Evolutionary conservation across 2,888 invertebrate genomes (phyloP), one percentile per base, ranked within the genome.

Genomic region (Clostera curtula): DNA sequence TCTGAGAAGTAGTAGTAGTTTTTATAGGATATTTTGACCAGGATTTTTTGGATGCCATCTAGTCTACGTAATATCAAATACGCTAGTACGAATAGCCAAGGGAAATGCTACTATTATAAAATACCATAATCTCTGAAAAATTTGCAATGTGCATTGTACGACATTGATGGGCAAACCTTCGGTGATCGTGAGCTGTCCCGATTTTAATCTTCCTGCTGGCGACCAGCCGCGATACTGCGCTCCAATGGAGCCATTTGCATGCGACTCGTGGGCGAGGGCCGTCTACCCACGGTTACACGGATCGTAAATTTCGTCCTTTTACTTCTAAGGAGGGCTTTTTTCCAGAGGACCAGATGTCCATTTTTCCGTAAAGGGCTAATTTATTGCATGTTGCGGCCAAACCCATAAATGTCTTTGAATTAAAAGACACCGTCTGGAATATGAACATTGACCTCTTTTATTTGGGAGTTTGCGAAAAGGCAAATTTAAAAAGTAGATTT

Each of bases 241-340:
- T 65, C 59, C 72, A 73, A 80, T 80, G 65, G 70, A 65, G 66
- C 65, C 65, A 82, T 82, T 80, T 80, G 75, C 80, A 82, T 80
- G 79, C 79, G 66, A 57, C 65, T 70, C 74, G 75, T 75, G 69
- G 72, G 70, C 70, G 72, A 62, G 60, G 61, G 64, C 67, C 68
- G 65, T 68, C 76, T 69, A 75, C 77, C 74, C 76, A 73, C 73
- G 70, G 69, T 68, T 73, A 76, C 70, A 66, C 63, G 68, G 73
- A 62, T 72, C 80, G 79, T 80, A 82, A 79, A 82, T 80, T 82
- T 74, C 63, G 73, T 77, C 77, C 73, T 77, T 76, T 75, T 74
- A 71, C 74, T 74, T 73, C 65, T 59, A 71, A 71, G 70, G 56
- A 70, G 65, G 67, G 58, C 49, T 69, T 74, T 77, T 73, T 73